Conservation (phyloP, 2,113 vertebrate species). For the Mesembrinibis cayennensis region DNA sequence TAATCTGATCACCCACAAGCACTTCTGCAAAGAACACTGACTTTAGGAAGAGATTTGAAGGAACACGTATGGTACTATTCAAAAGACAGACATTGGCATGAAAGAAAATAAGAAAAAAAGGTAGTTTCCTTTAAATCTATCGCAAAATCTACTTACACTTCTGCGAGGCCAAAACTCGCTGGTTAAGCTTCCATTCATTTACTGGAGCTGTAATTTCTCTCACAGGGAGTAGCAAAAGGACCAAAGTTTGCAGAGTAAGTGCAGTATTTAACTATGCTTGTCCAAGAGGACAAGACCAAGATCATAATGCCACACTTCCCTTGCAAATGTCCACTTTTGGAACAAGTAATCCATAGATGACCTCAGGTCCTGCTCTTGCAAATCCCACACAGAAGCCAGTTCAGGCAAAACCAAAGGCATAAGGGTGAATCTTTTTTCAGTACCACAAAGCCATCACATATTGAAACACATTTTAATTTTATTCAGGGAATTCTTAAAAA, state of each 20-base stretch:
- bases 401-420: neutral
- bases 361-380: neutral
- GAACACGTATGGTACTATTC: neutral
- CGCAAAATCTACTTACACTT: neutral
- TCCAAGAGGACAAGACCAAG: neutral
- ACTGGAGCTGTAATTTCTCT: neutral
- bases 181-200: neutral
- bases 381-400: neutral
- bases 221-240: neutral
- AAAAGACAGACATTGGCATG: neutral
- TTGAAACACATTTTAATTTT: neutral
- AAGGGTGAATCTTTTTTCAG: neutral
- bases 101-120: neutral
- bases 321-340: neutral
- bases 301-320: neutral
- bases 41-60: neutral
- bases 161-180: neutral
- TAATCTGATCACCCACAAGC: neutral
- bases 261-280: neutral
- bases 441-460: neutral
- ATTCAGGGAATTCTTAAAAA: neutral
- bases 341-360: neutral
- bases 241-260: neutral
- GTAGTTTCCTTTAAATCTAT: neutral
- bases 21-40: neutral